Evolutionary conservation across 2,888 invertebrate species (phyloP).

Genomic region (Tortricodes alternella): DNA sequence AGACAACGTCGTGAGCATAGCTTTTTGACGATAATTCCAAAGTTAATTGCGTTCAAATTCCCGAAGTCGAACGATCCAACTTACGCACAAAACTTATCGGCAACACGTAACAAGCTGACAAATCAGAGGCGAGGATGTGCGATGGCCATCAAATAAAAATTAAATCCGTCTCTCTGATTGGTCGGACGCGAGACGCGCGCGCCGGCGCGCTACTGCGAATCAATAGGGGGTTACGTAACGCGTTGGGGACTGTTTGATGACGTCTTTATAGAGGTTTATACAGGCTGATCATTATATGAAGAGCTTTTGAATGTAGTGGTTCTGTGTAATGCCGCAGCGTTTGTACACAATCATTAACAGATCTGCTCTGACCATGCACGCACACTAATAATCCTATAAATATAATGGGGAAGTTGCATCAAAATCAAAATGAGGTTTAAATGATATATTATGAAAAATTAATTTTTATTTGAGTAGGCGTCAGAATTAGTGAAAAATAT

Average conservation of each 20-base stretch:
- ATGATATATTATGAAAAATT: no score
- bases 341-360: no score
- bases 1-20: background rate
- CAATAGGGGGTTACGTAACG: conserved; percentile 75
- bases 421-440: no score
- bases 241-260: conserved; percentile 49
- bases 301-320: no score
- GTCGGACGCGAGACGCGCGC: conserved; percentile 45
- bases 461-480: no score
- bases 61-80: conserved; percentile 21
- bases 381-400: no score
- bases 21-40: background rate
- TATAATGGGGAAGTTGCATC: no score
- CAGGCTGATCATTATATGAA: no score
- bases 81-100: conserved; percentile 37
- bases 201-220: conserved; percentile 54
- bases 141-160: conserved; percentile 75
- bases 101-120: conserved; percentile 60
- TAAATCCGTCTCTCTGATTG: conserved; percentile 66
- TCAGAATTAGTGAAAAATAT: no score
- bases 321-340: no score
- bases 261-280: conserved; percentile 11
- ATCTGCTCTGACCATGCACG: no score
- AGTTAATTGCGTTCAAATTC: conserved; percentile 1
- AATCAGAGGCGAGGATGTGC: conserved; percentile 59